A percentile compares a stretch with the other conserved stretches of the same genome.
Conservation (phyloP, 2,113 vertebrate species). For the Spheniscus mendiculus region DNA sequence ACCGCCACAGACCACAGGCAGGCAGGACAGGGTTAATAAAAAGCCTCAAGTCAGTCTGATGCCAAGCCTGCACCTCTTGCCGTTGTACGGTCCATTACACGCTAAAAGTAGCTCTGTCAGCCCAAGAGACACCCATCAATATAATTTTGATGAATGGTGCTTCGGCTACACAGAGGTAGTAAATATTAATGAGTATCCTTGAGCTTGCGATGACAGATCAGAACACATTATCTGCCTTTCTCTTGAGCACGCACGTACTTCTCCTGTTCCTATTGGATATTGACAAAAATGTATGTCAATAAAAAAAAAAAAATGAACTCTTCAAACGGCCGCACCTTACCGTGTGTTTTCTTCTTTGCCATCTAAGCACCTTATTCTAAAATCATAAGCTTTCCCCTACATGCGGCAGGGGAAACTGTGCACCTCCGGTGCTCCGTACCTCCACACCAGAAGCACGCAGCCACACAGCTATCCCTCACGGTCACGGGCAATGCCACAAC, state of each 20-base stretch:
- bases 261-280: background rate
- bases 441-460: background rate
- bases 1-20: background rate
- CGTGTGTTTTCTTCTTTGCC: background rate
- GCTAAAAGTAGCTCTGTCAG: background rate
- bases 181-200: constrained; percentile 11
- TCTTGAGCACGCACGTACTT: background rate
- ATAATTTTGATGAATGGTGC: background rate
- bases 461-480: background rate
- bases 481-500: background rate
- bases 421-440: background rate
- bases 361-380: background rate
- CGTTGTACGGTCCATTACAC: background rate
- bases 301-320: background rate
- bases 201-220: background rate
- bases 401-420: accelerated
- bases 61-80: background rate
- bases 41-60: background rate
- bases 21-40: background rate
- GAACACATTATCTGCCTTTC: background rate
- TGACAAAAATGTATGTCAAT: background rate
- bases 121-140: background rate
- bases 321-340: background rate
- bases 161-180: background rate
- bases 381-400: background rate